Percentiles rank a stretch among this genome's conserved stretches.
These are phyloP conservation scores for Cataglyphis cursor DNA, from an alignment of 2,888 invertebrate genomes.

Conservation along the genomic window DNA sequence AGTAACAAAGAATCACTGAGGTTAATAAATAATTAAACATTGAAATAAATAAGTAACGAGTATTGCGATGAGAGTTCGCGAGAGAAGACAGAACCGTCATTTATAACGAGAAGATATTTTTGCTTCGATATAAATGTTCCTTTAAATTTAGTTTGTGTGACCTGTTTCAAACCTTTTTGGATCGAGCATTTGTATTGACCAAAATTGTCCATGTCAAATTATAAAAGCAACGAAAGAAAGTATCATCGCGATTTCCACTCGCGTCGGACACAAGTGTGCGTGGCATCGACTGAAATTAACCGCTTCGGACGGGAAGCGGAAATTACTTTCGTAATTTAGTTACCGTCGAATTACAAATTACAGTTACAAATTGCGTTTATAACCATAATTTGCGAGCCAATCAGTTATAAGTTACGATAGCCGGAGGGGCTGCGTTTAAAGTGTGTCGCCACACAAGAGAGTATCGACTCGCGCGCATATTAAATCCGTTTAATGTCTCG, in stretches of 20 bases:
- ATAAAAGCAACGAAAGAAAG: background rate
- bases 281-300: conserved; percentile 21
- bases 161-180: background rate
- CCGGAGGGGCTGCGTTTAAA: conserved; percentile 28
- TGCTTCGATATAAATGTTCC: background rate
- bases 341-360: conserved; percentile 53
- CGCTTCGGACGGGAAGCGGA: conserved; percentile 29
- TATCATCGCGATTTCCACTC: conserved; percentile 3
- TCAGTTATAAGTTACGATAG: conserved; percentile 46
- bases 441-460: conserved; percentile 6
- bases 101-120: background rate
- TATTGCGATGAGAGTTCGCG: background rate
- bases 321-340: conserved; percentile 49
- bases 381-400: conserved; percentile 40
- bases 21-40: background rate
- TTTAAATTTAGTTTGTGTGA: background rate
- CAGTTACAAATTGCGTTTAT: conserved; percentile 46
- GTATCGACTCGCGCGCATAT: background rate
- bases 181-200: background rate
- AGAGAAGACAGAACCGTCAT: background rate
- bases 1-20: background rate
- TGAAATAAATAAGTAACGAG: background rate
- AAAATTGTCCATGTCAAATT: background rate
- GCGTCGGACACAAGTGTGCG: background rate
- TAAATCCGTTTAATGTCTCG: background rate